A percentile compares a stretch with the other conserved stretches of the same genome.
Evolutionary conservation across 2,888 invertebrate species (phyloP).

Genomic region (Oegoconia quadripuncta): DNA sequence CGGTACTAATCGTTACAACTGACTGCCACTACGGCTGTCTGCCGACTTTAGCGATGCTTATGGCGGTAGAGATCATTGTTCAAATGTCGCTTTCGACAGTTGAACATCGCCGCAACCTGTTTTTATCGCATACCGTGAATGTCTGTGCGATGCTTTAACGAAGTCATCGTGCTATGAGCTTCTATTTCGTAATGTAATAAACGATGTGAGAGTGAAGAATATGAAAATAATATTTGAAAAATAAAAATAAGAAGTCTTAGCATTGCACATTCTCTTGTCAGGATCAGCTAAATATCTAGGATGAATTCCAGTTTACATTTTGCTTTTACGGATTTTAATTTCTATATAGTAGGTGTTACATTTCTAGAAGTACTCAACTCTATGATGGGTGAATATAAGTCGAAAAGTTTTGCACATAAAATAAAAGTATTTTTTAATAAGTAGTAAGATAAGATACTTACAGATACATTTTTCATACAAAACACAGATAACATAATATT

Average conservation of each 20-base stretch:
- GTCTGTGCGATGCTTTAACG: neutral
- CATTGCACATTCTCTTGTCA: slow-evolving; percentile 77
- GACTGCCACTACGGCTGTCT: no score
- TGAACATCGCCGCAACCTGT: no score
- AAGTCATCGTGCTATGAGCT: slow-evolving; percentile 49
- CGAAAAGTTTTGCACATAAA: no score
- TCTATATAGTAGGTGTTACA: neutral
- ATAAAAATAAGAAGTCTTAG: slow-evolving; percentile 71
- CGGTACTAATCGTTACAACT: no score
- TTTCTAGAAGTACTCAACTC: neutral
- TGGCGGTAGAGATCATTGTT: no score
- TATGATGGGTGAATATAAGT: neutral
- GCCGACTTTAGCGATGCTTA: no score
- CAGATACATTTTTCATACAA: no score
- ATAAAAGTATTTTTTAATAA: no score
- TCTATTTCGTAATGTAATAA: slow-evolving; percentile 40
- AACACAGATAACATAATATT: no score
- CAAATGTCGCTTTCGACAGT: no score
- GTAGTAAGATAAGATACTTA: no score
- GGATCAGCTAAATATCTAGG: slow-evolving; percentile 67
- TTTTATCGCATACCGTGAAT: no score
- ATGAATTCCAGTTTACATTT: slow-evolving; percentile 57
- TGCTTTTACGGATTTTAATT: neutral
- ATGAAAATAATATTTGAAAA: slow-evolving; percentile 67
- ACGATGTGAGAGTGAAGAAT: slow-evolving; percentile 66